Evolutionary conservation across 2,113 vertebrate species (phyloP), one percentile per base, ranked within the genome.

Genomic region (Anas platyrhynchos): DNA sequence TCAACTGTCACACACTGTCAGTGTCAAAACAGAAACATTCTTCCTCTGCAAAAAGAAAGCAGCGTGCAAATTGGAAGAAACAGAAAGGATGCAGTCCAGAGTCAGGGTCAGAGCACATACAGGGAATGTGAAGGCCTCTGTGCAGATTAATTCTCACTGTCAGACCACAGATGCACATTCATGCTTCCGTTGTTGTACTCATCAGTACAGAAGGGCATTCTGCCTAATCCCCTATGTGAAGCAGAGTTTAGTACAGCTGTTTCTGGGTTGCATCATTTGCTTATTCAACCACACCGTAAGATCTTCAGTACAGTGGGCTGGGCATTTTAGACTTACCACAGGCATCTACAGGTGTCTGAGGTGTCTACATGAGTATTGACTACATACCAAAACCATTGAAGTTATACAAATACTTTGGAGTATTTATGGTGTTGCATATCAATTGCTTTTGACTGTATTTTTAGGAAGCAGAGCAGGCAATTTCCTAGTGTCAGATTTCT

Each of bases 31-130:
- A 62, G 1, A 43, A 26, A 6, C 2, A 16, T 32, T 52, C 2
- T 0, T 1, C 2, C 8, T 3, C n/a, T 18, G 9, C 4, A 34
- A 67, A 55, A 31, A 16, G 7, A n/a, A 34, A 17, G 14, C 16
- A 15, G 4, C 1, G 7, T 38, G 31, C 38, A 68, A 80, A 73
- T 14, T 55, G n/a, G 62, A 80, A 81, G 48, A 54, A 67, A 68
- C 65, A 75, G 78, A 25, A 65, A 86, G 38, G 38, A 56, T 41
- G 62, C 6, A 31, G 29, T 34, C 43, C 44, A 14, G 17, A 81
- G 31, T 14, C 22, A 15, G n/a, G 17, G 6, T 32, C 71, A 52
- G n/a, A 78, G 25, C 15, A 22, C 29, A 9, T 1, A 7, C 3
- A 2, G 71, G 32, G 11, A n/a, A 80, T 31, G 25, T 1, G 0